Base-by-base conservation (phyloP, 1,140 invertebrate genomes). In the Fopius arisanus region DNA sequence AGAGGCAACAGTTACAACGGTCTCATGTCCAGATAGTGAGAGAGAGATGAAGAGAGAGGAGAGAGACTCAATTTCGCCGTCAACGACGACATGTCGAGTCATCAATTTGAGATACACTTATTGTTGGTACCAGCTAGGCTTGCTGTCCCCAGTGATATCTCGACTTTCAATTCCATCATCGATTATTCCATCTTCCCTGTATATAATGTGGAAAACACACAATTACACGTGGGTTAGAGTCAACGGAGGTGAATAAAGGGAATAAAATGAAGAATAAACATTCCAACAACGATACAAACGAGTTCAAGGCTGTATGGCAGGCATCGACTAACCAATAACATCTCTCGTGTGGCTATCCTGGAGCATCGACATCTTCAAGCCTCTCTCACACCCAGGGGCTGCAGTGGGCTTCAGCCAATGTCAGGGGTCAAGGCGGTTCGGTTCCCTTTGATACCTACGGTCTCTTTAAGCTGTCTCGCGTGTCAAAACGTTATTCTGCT, bases 401-500 rank as follows among this genome's bases (percentile, higher is more conserved):
- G 66, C 68, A 65, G 48, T 33, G 59, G 28, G 59, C 40, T 78
- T 43, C 67, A 48, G 43, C 51, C 71, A 78, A 78, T 41, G 72
- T 67, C 73, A 67, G 79, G 62, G 84, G 80, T 85, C 84, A 84
- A 84, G 80, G 81, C 72, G 77, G 80, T 81, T 83, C 79, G 74
- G 75, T 79, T 80, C 77, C 81, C 43, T 69, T 67, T 59, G 40
- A 81, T 81, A 69, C 76, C 76, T 70, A 66, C 72, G 73, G 37
- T 75, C 73, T 66, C 43, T 74, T 51, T 29, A 70, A 77, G 71
- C 73, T 73, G 76, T 75, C 72, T 82, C 80, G 83, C 82, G 80
- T 83, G 80, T 84, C 80, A 74, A 77, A 73, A 79, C 76, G 75
- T 63, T 74, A 73, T 78, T 23, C 23, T 65, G 66, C 14, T 26